phyloP scores from a whole-genome alignment of 2,888 invertebrate genomes.

The Ochropleura leucogaster region DNA sequence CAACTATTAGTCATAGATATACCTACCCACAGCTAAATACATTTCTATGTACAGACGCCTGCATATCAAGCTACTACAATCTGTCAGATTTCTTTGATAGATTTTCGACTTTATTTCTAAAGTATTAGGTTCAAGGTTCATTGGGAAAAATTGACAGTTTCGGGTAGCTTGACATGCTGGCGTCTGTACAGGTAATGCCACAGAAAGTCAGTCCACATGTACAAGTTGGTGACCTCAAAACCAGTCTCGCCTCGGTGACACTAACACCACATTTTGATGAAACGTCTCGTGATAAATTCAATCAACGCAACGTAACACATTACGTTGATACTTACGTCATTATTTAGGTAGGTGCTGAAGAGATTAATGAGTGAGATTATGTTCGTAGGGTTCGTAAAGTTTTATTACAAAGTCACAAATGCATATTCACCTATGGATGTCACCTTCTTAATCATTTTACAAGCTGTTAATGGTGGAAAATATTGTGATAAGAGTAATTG shows the following conservation, averaged over 20 bases:
- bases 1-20: background rate
- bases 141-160: too few species aligned
- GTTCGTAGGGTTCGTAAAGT: constrained; percentile 37
- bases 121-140: too few species aligned
- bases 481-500: background rate
- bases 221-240: constrained; percentile 27
- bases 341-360: constrained; percentile 60
- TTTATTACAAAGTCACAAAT: constrained; percentile 47
- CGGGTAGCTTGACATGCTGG: too few species aligned
- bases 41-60: background rate
- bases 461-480: constrained; percentile 17
- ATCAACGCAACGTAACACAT: constrained; percentile 43
- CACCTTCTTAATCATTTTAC: constrained; percentile 14
- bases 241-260: constrained; percentile 23
- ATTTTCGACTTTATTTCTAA: too few species aligned
- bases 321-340: constrained; percentile 54
- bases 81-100: too few species aligned
- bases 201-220: background rate
- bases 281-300: constrained; percentile 53
- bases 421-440: constrained; percentile 24
- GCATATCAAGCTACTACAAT: too few species aligned
- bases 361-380: constrained; percentile 54
- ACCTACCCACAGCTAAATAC: background rate
- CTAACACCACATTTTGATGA: constrained; percentile 40
- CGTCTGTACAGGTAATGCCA: too few species aligned